Evolutionary conservation across 2,888 invertebrate genomes (phyloP), one percentile per base, ranked within the genome.

Genomic region (Leistus spinibarbis): DNA sequence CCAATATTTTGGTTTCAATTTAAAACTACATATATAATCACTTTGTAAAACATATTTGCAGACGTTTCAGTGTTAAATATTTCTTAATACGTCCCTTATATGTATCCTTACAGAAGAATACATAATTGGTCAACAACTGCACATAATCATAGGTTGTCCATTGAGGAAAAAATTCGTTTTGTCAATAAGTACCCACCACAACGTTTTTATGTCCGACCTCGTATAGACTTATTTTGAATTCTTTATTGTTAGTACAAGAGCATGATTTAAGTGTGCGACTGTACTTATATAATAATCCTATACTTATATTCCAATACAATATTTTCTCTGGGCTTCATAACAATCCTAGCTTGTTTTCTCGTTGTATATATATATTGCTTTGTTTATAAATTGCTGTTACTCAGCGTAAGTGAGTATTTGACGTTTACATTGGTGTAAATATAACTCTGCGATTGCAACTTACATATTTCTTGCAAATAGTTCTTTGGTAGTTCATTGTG

Each of bases 41-140:
- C n/a, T n/a, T n/a, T n/a, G n/a, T n/a, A n/a, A n/a, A n/a, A 40
- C 7, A 40, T 40, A 40, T 40, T 40, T 10, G n/a, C n/a, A n/a
- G n/a, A n/a, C n/a, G n/a, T n/a, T n/a, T n/a, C n/a, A n/a, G 4
- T 7, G 40, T 3, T 40, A 7, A 40, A 7, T n/a, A n/a, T n/a
- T 10, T 40, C 60, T 60, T 5, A 60, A 60, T 60, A 3, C 60
- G 60, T 19, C 4, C 60, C 60, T 60, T 40, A 40, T 40, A 40
- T 40, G 40, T 40, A 10, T 40, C 60, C 22, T 5, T 60, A 16
- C 71, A 54, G 63, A 40, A 20, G 60, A 57, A 54, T 23, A 53
- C 17, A 71, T 71, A 71, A 71, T 71, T 17, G 22, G 27, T 64
- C 71, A 54, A 23, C 71, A 71, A 71, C 71, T 62, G 70, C 62